Conservation (phyloP, 2,113 vertebrate genomes). For the Corythaeola cristata region DNA sequence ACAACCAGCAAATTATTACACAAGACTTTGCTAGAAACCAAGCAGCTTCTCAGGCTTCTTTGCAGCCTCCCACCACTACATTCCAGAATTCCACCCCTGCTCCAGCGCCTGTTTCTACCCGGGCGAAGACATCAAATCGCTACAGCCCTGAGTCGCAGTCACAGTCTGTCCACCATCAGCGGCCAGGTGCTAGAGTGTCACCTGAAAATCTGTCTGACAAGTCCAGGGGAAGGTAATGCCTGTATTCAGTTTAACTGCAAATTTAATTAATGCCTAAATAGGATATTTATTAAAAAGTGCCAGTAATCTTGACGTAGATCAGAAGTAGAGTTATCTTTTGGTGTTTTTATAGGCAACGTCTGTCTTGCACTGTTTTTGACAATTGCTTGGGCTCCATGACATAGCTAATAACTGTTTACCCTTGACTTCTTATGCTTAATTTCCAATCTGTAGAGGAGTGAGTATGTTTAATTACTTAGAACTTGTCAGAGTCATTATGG, state of each 20-base stretch:
- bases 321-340: not conserved
- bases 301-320: not conserved
- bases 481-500: not conserved
- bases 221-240: constrained; percentile 85
- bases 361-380: not conserved
- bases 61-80: constrained; percentile 83
- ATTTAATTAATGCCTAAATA: not conserved
- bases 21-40: constrained; percentile 98
- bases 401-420: not conserved
- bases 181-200: constrained; percentile 88
- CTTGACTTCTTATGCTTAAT: not conserved
- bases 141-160: constrained; percentile 92
- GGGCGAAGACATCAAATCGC: constrained; percentile 85
- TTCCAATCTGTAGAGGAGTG: not conserved
- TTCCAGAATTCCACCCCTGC: constrained; percentile 88
- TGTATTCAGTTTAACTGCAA: not conserved
- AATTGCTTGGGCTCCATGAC: not conserved
- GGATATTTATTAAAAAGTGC: not conserved
- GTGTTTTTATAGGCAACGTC: not conserved
- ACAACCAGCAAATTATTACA: constrained; percentile 93
- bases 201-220: constrained; percentile 91
- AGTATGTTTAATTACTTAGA: not conserved
- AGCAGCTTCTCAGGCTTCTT: constrained; percentile 75
- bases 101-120: constrained; percentile 62
- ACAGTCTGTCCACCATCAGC: constrained; percentile 82